Percentiles rank a stretch among this genome's conserved stretches.
Evolutionary conservation across 2,888 invertebrate genomes (phyloP).

Genomic region (Tipula confusa): DNA sequence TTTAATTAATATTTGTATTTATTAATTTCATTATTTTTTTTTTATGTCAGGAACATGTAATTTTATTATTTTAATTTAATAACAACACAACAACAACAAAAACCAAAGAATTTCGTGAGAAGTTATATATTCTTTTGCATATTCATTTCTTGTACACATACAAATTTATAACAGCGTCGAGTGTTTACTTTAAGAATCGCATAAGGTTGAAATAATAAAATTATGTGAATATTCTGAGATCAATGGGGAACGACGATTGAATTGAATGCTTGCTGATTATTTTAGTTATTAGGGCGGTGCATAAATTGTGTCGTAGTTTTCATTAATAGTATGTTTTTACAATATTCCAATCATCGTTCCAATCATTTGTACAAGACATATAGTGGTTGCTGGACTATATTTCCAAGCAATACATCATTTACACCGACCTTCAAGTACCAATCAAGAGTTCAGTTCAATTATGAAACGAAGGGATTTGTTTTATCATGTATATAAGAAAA

Average conservation of each 20-base stretch:
- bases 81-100: background rate
- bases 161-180: background rate
- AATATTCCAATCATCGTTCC: too few relatives aligned
- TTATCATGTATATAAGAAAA: too few relatives aligned
- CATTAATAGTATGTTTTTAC: too few relatives aligned
- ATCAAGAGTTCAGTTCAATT: too few relatives aligned
- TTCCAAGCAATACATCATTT: too few relatives aligned
- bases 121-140: constrained; percentile 5
- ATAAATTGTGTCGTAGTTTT: too few relatives aligned
- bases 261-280: background rate
- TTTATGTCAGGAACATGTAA: constrained; percentile 25
- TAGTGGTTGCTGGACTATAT: too few relatives aligned
- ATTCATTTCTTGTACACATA: background rate
- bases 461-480: too few relatives aligned
- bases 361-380: too few relatives aligned
- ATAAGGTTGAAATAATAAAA: background rate
- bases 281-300: too few relatives aligned
- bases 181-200: background rate
- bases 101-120: constrained; percentile 12
- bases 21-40: background rate
- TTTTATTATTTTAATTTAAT: constrained; percentile 12
- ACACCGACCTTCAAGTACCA: too few relatives aligned
- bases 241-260: background rate
- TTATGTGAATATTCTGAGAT: background rate
- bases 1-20: background rate